Percentiles rank a stretch among this genome's conserved stretches.
These are phyloP conservation scores for Mustela nigripes DNA, from an alignment of 2,113 vertebrate genomes.

Conservation along the genomic window DNA sequence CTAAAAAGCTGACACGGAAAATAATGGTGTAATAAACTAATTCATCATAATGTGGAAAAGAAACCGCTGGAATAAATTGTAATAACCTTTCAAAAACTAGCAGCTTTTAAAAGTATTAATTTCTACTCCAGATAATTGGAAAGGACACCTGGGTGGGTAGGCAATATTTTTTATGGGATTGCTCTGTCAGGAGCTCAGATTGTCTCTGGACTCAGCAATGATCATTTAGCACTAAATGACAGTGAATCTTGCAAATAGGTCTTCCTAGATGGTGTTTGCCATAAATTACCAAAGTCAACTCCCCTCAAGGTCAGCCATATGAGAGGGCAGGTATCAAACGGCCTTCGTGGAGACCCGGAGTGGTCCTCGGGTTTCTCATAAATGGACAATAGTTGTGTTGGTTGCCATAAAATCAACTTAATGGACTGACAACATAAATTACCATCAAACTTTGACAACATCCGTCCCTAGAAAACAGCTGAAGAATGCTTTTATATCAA, in stretches of 20 bases:
- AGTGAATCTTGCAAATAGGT: constrained; percentile 95
- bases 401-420: constrained; percentile 85
- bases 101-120: constrained; percentile 96
- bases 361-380: constrained; percentile 75
- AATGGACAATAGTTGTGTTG: constrained; percentile 79
- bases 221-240: constrained; percentile 93
- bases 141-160: constrained; percentile 91
- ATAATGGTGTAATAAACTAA: constrained; percentile 90
- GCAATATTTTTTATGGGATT: constrained; percentile 94
- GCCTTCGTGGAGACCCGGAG: constrained; percentile 80
- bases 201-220: constrained; percentile 92
- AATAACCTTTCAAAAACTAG: constrained; percentile 95
- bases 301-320: constrained; percentile 92
- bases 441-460: constrained; percentile 82
- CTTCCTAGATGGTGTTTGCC: constrained; percentile 91
- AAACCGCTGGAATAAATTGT: constrained; percentile 91
- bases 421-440: constrained; percentile 86
- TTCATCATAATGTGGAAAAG: constrained; percentile 91
- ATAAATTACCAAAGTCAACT: constrained; percentile 93
- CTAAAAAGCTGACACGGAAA: constrained; percentile 91
- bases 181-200: constrained; percentile 92
- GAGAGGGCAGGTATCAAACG: constrained; percentile 88
- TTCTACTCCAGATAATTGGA: constrained; percentile 95
- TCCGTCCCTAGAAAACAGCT: constrained; percentile 72
- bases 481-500: constrained; percentile 72